These are phyloP conservation scores for Zaprionus ornatus DNA, from an alignment of 1,140 invertebrate genomes.

Conservation along the genomic window DNA sequence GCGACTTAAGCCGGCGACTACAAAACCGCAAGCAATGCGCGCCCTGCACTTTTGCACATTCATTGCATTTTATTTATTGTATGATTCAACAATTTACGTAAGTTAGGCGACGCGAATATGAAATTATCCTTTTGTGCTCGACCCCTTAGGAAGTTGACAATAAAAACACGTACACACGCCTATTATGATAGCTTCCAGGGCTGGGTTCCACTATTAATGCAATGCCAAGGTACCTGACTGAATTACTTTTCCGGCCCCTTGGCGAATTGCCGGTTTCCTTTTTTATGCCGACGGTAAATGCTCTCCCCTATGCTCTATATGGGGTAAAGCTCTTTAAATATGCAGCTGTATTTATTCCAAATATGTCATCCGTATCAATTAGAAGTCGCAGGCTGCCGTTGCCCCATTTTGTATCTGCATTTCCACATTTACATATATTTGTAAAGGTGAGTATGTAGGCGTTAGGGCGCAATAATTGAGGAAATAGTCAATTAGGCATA, in stretches of 20 bases:
- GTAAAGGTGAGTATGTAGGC: slow-evolving; percentile 2
- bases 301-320: neutral
- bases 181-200: slow-evolving; percentile 44
- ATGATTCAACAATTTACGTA: slow-evolving; percentile 71
- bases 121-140: slow-evolving; percentile 62
- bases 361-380: slow-evolving; percentile 22
- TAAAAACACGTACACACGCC: slow-evolving; percentile 58
- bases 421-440: neutral
- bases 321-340: slow-evolving; percentile 9
- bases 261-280: slow-evolving; percentile 46
- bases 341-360: neutral
- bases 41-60: slow-evolving; percentile 62
- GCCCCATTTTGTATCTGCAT: neutral
- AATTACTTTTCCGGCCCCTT: slow-evolving; percentile 47
- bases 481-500: slow-evolving; percentile 50
- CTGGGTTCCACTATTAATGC: slow-evolving; percentile 32
- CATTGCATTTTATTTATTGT: slow-evolving; percentile 69
- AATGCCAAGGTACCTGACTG: slow-evolving; percentile 49
- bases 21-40: slow-evolving; percentile 43
- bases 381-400: neutral
- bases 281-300: slow-evolving; percentile 31
- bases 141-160: slow-evolving; percentile 43
- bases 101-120: slow-evolving; percentile 66
- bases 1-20: neutral
- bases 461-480: slow-evolving; percentile 34